A percentile compares a stretch with the other conserved stretches of the same genome.
These are phyloP conservation scores for Ophraella communa DNA, from an alignment of 2,888 invertebrate genomes.

Conservation along the genomic window DNA sequence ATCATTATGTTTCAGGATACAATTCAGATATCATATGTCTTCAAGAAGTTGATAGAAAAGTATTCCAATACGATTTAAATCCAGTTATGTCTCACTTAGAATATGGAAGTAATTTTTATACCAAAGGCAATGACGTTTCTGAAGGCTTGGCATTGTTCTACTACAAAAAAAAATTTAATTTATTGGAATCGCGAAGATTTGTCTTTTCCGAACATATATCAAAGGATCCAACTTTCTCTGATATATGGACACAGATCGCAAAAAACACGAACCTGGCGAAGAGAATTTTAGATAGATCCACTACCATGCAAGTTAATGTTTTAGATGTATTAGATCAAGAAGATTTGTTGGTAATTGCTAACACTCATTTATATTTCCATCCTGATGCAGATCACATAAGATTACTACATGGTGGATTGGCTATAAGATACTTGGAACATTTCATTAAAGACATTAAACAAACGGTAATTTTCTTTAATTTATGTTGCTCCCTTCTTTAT, in stretches of 20 bases:
- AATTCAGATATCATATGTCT: constrained; percentile 89
- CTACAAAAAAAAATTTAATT: constrained; percentile 70
- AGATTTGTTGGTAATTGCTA: constrained; percentile 72
- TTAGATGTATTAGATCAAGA: constrained; percentile 63
- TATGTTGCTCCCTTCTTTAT: not conserved
- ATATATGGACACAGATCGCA: constrained; percentile 69
- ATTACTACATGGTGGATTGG: constrained; percentile 80
- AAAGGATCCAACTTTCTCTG: constrained; percentile 61
- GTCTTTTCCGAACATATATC: constrained; percentile 68
- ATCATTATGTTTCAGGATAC: constrained; percentile 68
- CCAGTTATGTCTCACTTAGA: constrained; percentile 66
- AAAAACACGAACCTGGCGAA: constrained; percentile 65
- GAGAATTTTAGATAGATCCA: constrained; percentile 70
- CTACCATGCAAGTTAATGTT: constrained; percentile 69
- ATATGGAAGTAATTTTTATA: constrained; percentile 69
- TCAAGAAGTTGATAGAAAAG: constrained; percentile 89
- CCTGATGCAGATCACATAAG: constrained; percentile 91
- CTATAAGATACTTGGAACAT: constrained; percentile 73
- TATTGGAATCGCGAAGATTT: constrained; percentile 62
- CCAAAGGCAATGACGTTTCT: constrained; percentile 74
- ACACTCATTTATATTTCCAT: constrained; percentile 94
- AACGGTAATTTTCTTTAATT: constrained; percentile 45
- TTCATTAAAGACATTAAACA: constrained; percentile 60
- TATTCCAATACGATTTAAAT: constrained; percentile 72
- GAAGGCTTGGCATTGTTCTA: constrained; percentile 88